phyloP scores from a whole-genome alignment of 2,797 vertebrate species.

The Karalla daura region DNA sequence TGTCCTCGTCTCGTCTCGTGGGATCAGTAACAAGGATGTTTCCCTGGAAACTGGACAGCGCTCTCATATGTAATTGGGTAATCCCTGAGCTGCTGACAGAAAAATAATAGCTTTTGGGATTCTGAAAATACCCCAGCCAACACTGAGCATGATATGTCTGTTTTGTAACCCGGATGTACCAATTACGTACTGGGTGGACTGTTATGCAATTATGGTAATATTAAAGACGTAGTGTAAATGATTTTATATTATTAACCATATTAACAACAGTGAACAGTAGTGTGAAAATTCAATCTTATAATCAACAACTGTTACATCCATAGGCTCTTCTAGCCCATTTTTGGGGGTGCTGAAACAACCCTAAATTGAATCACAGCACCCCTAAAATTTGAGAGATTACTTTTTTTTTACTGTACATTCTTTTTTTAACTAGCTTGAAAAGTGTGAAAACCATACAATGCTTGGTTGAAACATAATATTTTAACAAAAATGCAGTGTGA shows the following conservation, averaged over 20 bases:
- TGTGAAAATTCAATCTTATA: not conserved
- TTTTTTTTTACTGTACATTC: no score
- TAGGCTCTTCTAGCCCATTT: no score
- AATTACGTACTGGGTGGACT: not conserved
- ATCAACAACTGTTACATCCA: no score
- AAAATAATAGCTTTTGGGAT: constrained; percentile 71
- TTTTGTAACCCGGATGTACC: constrained; percentile 39
- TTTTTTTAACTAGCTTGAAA: no score
- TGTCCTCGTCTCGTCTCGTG: constrained; percentile 59
- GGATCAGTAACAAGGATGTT: constrained; percentile 75
- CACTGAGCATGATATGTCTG: constrained; percentile 40
- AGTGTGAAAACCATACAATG: no score
- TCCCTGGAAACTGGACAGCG: constrained; percentile 81
- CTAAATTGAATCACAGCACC: no score
- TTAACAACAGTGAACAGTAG: not conserved
- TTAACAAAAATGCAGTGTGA: no score
- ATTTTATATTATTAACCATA: constrained; percentile 4
- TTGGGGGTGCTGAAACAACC: no score
- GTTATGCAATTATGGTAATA: constrained; percentile 10
- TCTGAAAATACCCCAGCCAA: constrained; percentile 51
- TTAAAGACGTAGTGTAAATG: not conserved
- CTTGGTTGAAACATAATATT: no score
- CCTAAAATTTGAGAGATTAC: no score
- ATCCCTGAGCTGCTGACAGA: constrained; percentile 69
- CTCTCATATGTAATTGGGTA: constrained; percentile 73